These are phyloP conservation scores for Lagorchestes hirsutus DNA, from an alignment of 2,797 vertebrate genomes.

Conservation along the genomic window DNA sequence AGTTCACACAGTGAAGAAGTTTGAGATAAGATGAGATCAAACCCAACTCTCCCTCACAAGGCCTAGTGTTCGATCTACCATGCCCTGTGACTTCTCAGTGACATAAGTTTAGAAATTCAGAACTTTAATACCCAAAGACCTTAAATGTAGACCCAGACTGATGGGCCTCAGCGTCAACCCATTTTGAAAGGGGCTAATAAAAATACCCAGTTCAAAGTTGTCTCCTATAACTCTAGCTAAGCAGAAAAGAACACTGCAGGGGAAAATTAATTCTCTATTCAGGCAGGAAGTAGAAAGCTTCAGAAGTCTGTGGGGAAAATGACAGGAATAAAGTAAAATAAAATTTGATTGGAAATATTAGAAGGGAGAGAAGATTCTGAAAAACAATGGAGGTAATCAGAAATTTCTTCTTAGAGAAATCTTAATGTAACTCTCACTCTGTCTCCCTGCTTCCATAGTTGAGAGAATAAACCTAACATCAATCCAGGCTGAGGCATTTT, in stretches of 20 bases:
- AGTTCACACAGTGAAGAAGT: not conserved
- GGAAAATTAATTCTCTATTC: conserved; percentile 37
- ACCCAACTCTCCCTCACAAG: not conserved
- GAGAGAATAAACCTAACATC: conserved; percentile 46
- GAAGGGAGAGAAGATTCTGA: conserved; percentile 2
- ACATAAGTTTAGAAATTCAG: not conserved
- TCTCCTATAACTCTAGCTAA: conserved; percentile 36
- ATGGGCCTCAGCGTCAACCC: conserved; percentile 31
- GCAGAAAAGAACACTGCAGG: conserved; percentile 36
- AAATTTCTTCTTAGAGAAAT: conserved; percentile 62
- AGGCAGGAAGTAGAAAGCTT: not conserved
- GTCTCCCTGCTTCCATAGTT: conserved; percentile 40
- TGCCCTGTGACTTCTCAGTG: not conserved
- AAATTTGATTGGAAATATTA: conserved; percentile 54
- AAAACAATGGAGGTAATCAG: conserved; percentile 27
- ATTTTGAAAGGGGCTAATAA: conserved; percentile 43
- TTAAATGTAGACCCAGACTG: conserved; percentile 17
- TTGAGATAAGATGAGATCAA: not conserved
- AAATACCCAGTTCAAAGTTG: conserved; percentile 37
- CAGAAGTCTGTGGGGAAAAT: conserved; percentile 27
- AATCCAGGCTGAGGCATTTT: not conserved
- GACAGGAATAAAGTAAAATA: conserved; percentile 30
- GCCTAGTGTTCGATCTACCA: not conserved
- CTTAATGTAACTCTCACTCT: conserved; percentile 62
- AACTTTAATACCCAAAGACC: conserved; percentile 29